Evolutionary conservation across 2,888 invertebrate genomes (phyloP), one percentile per base, ranked within the genome.

Genomic region (Xylocampa areola): DNA sequence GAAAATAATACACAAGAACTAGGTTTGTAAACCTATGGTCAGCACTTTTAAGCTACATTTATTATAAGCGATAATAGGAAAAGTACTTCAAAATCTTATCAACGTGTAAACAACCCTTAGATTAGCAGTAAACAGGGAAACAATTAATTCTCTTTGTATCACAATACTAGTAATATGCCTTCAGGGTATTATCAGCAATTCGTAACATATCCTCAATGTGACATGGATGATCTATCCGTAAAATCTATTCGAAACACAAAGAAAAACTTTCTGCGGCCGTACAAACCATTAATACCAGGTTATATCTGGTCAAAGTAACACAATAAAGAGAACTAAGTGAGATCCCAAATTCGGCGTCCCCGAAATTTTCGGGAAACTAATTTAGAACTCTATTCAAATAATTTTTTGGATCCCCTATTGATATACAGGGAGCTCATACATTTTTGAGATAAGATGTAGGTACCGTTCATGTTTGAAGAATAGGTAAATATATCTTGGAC

Each of bases 391-490:
- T 6, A 44, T 40, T 40, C 49, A 43, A 59, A 59, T 50, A 53
- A 55, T 43, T 44, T 47, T 39, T 53, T 57, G 17, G 29, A 37
- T 52, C 4, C 33, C 23, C 4, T 41, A 37, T 53, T 49, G 29
- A 45, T 47, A 51, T 35, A 35, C 48, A 58, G 41, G 54, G 33
- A 35, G 21, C 37, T 36, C 54, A 53, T 70, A 60, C 17, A 57
- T 69, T 76, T 53, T 47, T 36, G 14, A 64, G 77, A 73, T 74
- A 67, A 73, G 57, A 53, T 33, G 29, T n/a, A n/a, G n/a, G n/a
- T 40, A 49, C 50, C 47, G 52, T 61, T 71, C 49, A 4, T 17
- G 17, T 62, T 57, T 60, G 47, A 41, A 39, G 70, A 45, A 44
- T 64, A 13, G 30, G 44, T 53, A 53, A 70, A 57, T 71, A 65